These are phyloP conservation scores for Pilophorus perplexus DNA, from an alignment of 2,888 invertebrate species.

Conservation along the genomic window DNA sequence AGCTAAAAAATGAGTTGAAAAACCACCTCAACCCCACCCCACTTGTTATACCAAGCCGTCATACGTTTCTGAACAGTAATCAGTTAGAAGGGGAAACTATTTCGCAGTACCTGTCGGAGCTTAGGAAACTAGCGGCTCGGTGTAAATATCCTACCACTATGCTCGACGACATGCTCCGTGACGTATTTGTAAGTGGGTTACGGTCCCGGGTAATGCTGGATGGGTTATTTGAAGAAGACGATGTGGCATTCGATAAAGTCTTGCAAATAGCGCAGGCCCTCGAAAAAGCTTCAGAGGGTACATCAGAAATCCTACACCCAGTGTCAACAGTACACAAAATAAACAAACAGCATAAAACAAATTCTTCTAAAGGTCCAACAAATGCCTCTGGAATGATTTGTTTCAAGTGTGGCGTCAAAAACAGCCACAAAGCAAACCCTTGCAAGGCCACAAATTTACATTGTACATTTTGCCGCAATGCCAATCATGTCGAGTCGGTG, in stretches of 20 bases:
- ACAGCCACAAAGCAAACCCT: neutral
- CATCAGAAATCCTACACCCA: conserved; percentile 9
- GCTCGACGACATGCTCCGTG: conserved; percentile 15
- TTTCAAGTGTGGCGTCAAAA: conserved; percentile 3
- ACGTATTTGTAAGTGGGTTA: conserved; percentile 27
- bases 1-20: conserved; percentile 7
- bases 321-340: conserved; percentile 1
- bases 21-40: conserved; percentile 25
- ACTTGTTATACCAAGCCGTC: conserved; percentile 21
- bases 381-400: no score
- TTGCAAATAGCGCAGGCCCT: conserved; percentile 11
- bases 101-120: conserved; percentile 4
- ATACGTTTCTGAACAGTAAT: conserved; percentile 23
- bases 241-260: neutral
- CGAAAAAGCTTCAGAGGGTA: conserved; percentile 1
- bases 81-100: conserved; percentile 21
- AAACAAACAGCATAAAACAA: neutral
- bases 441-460: conserved; percentile 12
- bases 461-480: conserved; percentile 1
- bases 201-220: conserved; percentile 22
- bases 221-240: conserved; percentile 23
- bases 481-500: conserved; percentile 1
- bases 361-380: neutral
- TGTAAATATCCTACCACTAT: conserved; percentile 19
- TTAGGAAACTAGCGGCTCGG: conserved; percentile 7